Conservation (phyloP, 2,113 vertebrate species). For the human region GRCh38 chr3:121504001-121504500, state of each 20-base stretch:
- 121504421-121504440: not conserved
- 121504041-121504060: too few species aligned
- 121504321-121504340: not conserved
- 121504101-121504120: not conserved
- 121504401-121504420: not conserved
- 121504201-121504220: not conserved
- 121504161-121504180: not conserved
- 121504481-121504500: not conserved
- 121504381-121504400: not conserved
- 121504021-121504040: too few species aligned
- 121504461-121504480: not conserved
- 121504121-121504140: not conserved
- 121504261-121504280: not conserved
- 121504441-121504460: not conserved
- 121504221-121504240: not conserved
- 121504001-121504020: too few species aligned
- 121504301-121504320: not conserved
- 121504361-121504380: not conserved
- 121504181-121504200: not conserved
- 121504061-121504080: too few species aligned
- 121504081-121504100: too few species aligned
- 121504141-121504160: not conserved
- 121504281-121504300: not conserved
- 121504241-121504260: not conserved
- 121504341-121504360: not conserved